These are phyloP conservation scores for Leucophenga varia DNA, from an alignment of 1,140 invertebrate species.

Conservation along the genomic window DNA sequence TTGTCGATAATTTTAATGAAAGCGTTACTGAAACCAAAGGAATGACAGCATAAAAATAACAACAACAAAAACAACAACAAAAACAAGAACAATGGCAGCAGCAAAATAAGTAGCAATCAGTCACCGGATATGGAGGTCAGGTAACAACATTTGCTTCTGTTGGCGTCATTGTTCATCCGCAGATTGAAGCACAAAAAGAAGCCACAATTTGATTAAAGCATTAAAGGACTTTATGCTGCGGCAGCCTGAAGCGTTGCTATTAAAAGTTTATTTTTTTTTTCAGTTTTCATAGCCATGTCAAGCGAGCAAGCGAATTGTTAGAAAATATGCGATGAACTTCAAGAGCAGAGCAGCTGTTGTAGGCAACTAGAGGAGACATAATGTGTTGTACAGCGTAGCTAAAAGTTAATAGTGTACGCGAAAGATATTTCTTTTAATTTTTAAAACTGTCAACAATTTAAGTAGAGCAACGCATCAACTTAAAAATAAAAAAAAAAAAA, in stretches of 20 bases:
- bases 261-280: no score
- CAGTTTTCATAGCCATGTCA: not conserved
- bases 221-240: conserved; percentile 49
- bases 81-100: conserved; percentile 1
- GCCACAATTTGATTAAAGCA: conserved; percentile 52
- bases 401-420: no score
- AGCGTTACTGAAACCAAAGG: conserved; percentile 51
- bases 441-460: no score
- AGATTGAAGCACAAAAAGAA: conserved; percentile 38
- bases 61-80: conserved; percentile 20
- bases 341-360: no score
- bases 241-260: conserved; percentile 34
- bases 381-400: no score
- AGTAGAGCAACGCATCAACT: not conserved
- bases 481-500: conserved; percentile 3
- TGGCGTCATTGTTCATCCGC: conserved; percentile 7
- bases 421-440: no score
- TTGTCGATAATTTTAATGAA: conserved; percentile 53
- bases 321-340: no score
- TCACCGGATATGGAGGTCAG: no score
- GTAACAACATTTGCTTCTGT: conserved; percentile 16
- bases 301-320: no score
- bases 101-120: not conserved
- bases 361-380: no score
- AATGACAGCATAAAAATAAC: conserved; percentile 39